Evolutionary conservation across 1,140 invertebrate genomes (phyloP).

Genomic region (Amyelois transitella): DNA sequence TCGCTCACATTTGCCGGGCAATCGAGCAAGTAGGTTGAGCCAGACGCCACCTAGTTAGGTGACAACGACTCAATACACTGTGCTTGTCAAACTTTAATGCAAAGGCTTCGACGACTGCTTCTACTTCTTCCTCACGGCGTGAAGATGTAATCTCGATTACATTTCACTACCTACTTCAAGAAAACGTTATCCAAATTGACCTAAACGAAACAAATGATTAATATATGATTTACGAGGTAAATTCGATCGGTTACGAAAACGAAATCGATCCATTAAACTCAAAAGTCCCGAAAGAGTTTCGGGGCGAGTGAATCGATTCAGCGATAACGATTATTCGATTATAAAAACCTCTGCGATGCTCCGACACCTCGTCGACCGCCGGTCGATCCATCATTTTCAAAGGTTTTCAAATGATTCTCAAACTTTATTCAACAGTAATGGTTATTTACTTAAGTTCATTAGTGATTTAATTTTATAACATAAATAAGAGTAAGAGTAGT

Average conservation of each 20-base stretch:
- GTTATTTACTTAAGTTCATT: too few relatives aligned
- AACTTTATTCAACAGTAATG: constrained; percentile 20
- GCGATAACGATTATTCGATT: constrained; percentile 60
- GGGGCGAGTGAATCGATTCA: constrained; percentile 43
- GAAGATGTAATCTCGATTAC: too few relatives aligned
- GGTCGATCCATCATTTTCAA: constrained; percentile 50
- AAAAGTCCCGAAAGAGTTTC: constrained; percentile 40
- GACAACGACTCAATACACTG: constrained; percentile 30
- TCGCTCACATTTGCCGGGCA: not conserved
- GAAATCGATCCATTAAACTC: constrained; percentile 33
- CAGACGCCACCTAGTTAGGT: constrained; percentile 16
- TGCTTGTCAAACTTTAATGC: constrained; percentile 23
- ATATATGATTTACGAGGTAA: not conserved
- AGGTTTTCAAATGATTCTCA: constrained; percentile 29
- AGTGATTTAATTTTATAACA: too few relatives aligned
- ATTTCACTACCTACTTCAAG: not conserved
- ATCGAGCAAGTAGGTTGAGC: constrained; percentile 28
- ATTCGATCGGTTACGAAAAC: constrained; percentile 7
- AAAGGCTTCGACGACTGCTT: too few relatives aligned
- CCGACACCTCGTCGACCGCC: constrained; percentile 43
- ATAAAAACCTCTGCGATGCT: constrained; percentile 35
- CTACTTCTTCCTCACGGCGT: too few relatives aligned
- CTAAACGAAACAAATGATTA: not conserved
- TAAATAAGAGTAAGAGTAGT: too few relatives aligned
- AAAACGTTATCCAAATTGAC: not conserved